Percentiles rank a stretch among this genome's conserved stretches.
These are phyloP conservation scores for Myathropa florea DNA, from an alignment of 2,888 invertebrate species.

Conservation along the genomic window DNA sequence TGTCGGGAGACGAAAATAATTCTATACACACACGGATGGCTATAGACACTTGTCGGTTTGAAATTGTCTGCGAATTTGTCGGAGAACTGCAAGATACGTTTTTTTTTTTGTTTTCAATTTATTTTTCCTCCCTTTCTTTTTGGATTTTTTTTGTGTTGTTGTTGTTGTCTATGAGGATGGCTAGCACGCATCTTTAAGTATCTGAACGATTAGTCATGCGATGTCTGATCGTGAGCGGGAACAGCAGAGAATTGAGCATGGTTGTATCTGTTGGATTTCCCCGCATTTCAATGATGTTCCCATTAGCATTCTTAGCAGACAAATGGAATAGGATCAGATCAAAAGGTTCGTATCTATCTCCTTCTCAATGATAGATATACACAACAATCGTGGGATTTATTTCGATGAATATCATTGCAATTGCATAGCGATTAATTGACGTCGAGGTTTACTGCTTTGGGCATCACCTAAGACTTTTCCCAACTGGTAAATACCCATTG, in stretches of 20 bases:
- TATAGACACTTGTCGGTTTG: not conserved
- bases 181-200: not conserved
- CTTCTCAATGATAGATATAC: not conserved
- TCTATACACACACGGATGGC: not conserved
- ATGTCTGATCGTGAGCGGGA: slow-evolving; percentile 21
- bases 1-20: slow-evolving; percentile 9
- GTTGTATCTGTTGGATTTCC: not conserved
- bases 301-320: not conserved
- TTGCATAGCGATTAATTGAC: not conserved
- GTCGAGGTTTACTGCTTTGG: not conserved
- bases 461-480: slow-evolving; percentile 1
- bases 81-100: slow-evolving; percentile 15
- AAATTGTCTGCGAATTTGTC: slow-evolving; percentile 11
- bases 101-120: slow-evolving; percentile 9
- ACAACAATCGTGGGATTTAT: too few species aligned
- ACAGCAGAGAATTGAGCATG: slow-evolving; percentile 3
- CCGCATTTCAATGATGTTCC: not conserved
- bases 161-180: slow-evolving; percentile 15
- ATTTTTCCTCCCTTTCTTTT: not conserved
- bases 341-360: not conserved
- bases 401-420: not conserved
- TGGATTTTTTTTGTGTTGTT: not conserved
- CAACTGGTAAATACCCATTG: slow-evolving; percentile 19
- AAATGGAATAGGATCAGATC: too few species aligned
- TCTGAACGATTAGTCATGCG: slow-evolving; percentile 16